Evolutionary conservation across 2,888 invertebrate genomes (phyloP), one percentile per base, ranked within the genome.

Genomic region (Andrena minutula): DNA sequence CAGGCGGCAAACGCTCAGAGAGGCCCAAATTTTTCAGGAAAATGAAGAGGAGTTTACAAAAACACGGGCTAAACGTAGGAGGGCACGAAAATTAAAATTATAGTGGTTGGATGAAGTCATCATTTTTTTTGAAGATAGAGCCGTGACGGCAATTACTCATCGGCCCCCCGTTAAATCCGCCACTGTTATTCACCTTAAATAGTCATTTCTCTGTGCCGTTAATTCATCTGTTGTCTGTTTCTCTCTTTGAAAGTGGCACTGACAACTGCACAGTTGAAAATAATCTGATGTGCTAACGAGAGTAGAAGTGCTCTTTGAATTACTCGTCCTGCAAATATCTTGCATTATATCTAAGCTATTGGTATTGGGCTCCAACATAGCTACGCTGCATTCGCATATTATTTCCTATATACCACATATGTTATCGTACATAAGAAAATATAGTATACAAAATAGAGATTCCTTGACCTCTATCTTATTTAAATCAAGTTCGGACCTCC

Each of bases 161-260:
- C 35, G 35, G 2, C 2, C 10, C 10, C 35, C 3, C 3, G 12
- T 41, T 41, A 41, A 41, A 12, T 41, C 41, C 41, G 4, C 41
- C 41, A 4, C 41, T 41, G 12, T 41, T 16, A 41, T 1, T 16
- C 41, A 89, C 91, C 89, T 88, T 53, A 88, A 69, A 32, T 87
- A 86, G 83, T 87, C 84, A 30, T 82, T 83, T 69, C 79, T 49
- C 49, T 76, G 53, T 4, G 75, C 78, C 63, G 66, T 80, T 32
- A 79, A 64, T 60, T 87, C 72, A 5, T 23, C 51, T 7, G 16
- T n/a, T 7, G 66, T 30, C 8, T 26, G 30, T 5, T 58, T 63
- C 28, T 68, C 49, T n/a, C 26, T 20, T 23, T 8, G 1, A 26
- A n/a, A 0, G 26, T 78, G 61, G 49, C 88, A 86, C 10, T 49